phyloP scores from a whole-genome alignment of 1,140 invertebrate species.

The Colletes latitarsis region DNA sequence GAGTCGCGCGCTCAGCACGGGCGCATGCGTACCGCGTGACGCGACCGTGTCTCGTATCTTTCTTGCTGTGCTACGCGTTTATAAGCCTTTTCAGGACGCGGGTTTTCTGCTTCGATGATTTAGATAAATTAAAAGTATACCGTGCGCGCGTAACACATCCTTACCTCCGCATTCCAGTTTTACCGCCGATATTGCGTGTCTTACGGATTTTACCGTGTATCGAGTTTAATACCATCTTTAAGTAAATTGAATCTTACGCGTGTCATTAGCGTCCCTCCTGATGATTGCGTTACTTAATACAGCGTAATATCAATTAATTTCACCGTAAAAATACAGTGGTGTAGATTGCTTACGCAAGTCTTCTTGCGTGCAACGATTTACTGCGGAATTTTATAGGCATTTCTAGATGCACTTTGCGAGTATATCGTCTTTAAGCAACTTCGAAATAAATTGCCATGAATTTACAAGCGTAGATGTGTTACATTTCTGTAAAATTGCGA shows the following conservation, averaged over 20 bases:
- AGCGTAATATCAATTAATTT: background rate
- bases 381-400: too few species aligned
- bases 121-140: slow-evolving; percentile 71
- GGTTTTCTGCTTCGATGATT: slow-evolving; percentile 65
- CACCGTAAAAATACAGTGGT: background rate
- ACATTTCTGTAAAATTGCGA: too few species aligned
- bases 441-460: too few species aligned
- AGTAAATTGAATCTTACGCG: background rate
- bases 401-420: too few species aligned
- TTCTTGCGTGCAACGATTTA: background rate
- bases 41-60: slow-evolving; percentile 26
- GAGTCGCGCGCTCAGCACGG: slow-evolving; percentile 14
- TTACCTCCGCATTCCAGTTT: slow-evolving; percentile 43
- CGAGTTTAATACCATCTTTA: background rate
- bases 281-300: background rate
- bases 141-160: slow-evolving; percentile 23
- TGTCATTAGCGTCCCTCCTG: background rate
- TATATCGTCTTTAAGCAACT: too few species aligned
- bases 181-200: slow-evolving; percentile 27
- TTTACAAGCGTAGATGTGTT: too few species aligned
- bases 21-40: slow-evolving; percentile 39
- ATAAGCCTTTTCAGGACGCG: slow-evolving; percentile 48
- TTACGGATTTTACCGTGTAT: background rate
- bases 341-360: background rate
- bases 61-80: slow-evolving; percentile 65